Base-by-base conservation (phyloP, 2,797 vertebrate species). In the Notoglanidium macrostoma region DNA sequence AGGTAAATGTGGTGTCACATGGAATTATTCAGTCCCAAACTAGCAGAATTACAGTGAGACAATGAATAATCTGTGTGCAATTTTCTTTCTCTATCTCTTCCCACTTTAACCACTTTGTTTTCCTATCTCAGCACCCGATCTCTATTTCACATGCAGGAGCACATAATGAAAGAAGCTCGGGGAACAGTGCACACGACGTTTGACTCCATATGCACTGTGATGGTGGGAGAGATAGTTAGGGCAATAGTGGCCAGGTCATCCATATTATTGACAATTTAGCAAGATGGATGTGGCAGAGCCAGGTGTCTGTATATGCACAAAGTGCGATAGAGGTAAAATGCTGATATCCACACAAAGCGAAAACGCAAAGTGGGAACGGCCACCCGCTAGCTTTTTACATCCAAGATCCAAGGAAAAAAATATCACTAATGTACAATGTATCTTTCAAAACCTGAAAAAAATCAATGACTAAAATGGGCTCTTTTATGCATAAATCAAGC, bases 381-480 rank as follows among this genome's bases (percentile, higher is more conserved):
- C 87, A 85, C 88, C 90, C 85, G 82, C 70, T 65, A 87, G 78
- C 51, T 72, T 44, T 61, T 59, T 29, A 55, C 67, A 65, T 51
- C 54, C 84, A 29, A 19, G 35, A 54, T 73, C 32, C 79, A 85
- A 88, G 23, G 23, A 80, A 57, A 63, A 63, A 89, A 89, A 85
- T 61, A 84, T 68, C 55, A 72, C 81, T 83, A 88, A 90, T 80
- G 88, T 55, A 51, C 21, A 79, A 63, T 44, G 67, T 21, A 63
- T 61, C 23, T 68, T 77, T 59, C 82, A 85, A 85, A 72, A 26
- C 88, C 88, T 54, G n/a, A 63, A 79, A 63, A 40, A 26, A 87
- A 88, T 89, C 88, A 70, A 88, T 87, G 49, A 83, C 79, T 88
- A 84, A 90, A 86, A 89, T 82, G n/a, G 77, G 74, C 68, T 86